Percentiles rank a stretch among this genome's conserved stretches.
These are phyloP conservation scores for Eristalis intricaria DNA, from an alignment of 2,888 invertebrate species.

Conservation along the genomic window DNA sequence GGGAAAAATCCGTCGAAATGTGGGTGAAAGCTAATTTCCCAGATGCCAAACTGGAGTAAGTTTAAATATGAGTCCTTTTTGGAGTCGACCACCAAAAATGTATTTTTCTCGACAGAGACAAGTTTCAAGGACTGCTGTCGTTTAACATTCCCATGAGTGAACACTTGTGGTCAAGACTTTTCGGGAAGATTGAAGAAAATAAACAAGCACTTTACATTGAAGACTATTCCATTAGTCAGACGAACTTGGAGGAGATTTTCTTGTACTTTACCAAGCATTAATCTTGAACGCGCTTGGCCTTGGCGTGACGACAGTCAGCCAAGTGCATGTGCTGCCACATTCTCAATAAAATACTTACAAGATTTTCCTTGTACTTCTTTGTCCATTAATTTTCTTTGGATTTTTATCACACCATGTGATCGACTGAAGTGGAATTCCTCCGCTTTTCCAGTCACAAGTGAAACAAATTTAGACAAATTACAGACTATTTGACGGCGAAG, in stretches of 20 bases:
- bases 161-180: constrained; percentile 87
- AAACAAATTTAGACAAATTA: too few species aligned
- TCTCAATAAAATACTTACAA: too few species aligned
- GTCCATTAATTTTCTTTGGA: too few species aligned
- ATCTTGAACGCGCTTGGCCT: too few species aligned
- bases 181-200: constrained; percentile 86
- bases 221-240: constrained; percentile 91
- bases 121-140: constrained; percentile 87
- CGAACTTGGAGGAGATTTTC: constrained; percentile 91
- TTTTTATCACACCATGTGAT: too few species aligned
- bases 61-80: constrained; percentile 57
- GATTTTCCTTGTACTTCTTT: too few species aligned
- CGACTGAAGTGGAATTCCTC: too few species aligned
- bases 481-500: too few species aligned
- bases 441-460: too few species aligned
- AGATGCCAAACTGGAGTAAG: constrained; percentile 77
- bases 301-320: too few species aligned
- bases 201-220: constrained; percentile 84
- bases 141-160: constrained; percentile 85
- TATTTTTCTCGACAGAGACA: constrained; percentile 82
- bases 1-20: constrained; percentile 75
- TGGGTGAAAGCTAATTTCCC: constrained; percentile 75
- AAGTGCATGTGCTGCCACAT: too few species aligned
- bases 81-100: not conserved
- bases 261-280: constrained; percentile 85